Evolutionary conservation across 1,140 invertebrate species (phyloP).

Genomic region (Ips typographus): DNA sequence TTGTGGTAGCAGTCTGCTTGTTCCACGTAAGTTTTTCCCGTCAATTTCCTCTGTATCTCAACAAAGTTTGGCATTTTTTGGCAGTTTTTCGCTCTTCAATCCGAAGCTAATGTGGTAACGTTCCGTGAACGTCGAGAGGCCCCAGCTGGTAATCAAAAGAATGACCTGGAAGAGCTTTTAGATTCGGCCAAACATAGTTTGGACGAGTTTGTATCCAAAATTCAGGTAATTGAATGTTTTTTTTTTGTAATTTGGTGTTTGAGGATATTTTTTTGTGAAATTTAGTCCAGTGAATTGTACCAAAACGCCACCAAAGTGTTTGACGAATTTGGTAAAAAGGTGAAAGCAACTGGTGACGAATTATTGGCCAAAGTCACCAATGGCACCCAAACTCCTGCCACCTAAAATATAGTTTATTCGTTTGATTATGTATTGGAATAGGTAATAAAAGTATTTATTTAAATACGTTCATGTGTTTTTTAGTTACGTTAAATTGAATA

Average conservation of each 20-base stretch:
- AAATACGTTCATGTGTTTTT: too few species aligned
- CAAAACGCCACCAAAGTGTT: constrained; percentile 33
- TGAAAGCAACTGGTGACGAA: constrained; percentile 38
- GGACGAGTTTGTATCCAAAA: constrained; percentile 38
- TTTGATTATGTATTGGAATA: too few species aligned
- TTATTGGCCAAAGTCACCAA: constrained; percentile 37
- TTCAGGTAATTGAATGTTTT: constrained; percentile 36
- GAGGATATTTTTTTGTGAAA: constrained; percentile 9
- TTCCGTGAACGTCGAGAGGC: constrained; percentile 26
- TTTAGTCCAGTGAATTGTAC: constrained; percentile 37
- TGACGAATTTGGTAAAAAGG: constrained; percentile 36
- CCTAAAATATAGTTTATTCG: too few species aligned
- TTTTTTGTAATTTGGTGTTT: background rate
- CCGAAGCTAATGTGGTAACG: background rate
- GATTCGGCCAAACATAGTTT: constrained; percentile 38
- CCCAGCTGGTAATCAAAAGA: constrained; percentile 15
- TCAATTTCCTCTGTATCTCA: background rate
- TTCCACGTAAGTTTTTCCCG: constrained; percentile 34
- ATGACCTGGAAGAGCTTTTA: constrained; percentile 35
- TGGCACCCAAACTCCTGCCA: constrained; percentile 4
- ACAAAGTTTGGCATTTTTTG: constrained; percentile 1
- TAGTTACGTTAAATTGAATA: too few species aligned
- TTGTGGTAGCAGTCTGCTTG: constrained; percentile 31
- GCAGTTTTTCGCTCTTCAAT: background rate
- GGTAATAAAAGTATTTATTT: too few species aligned